phyloP scores from a whole-genome alignment of 2,888 invertebrate species.

The Cactoblastis cactorum region DNA sequence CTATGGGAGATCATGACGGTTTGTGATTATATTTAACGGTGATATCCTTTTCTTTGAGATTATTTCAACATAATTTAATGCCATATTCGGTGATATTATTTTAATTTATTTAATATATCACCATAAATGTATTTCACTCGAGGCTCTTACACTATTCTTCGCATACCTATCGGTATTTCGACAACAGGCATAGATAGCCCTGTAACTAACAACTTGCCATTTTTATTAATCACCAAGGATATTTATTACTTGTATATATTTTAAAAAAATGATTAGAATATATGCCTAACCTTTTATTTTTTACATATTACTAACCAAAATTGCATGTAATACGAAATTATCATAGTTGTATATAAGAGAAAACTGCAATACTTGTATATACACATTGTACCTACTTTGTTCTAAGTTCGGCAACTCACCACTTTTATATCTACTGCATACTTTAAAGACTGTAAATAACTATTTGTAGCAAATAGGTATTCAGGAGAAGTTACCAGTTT shows the following conservation, averaged over 20 bases:
- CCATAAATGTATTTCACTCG: constrained; percentile 56
- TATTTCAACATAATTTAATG: constrained; percentile 60
- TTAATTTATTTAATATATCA: constrained; percentile 51
- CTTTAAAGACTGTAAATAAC: constrained; percentile 59
- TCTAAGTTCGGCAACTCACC: constrained; percentile 24
- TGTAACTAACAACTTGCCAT: constrained; percentile 76
- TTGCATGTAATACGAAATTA: constrained; percentile 45
- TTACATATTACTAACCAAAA: constrained; percentile 45
- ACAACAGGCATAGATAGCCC: constrained; percentile 45
- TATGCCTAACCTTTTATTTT: constrained; percentile 50
- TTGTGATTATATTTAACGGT: constrained; percentile 72
- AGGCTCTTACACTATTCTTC: constrained; percentile 61
- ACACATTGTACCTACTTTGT: constrained; percentile 42
- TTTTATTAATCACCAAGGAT: constrained; percentile 72
- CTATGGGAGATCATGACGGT: constrained; percentile 63
- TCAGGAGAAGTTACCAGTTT: constrained; percentile 43
- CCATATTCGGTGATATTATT: constrained; percentile 67
- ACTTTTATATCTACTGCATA: constrained; percentile 28
- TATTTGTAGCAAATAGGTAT: constrained; percentile 43
- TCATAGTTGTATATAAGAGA: constrained; percentile 55
- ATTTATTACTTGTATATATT: constrained; percentile 72
- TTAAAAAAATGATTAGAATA: constrained; percentile 48
- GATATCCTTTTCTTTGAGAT: constrained; percentile 57
- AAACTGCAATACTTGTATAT: constrained; percentile 56
- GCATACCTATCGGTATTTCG: constrained; percentile 34